A percentile compares a stretch with the other conserved stretches of the same genome.
Evolutionary conservation across 2,888 invertebrate species (phyloP).

Genomic region (Lasioglossum calceatum): DNA sequence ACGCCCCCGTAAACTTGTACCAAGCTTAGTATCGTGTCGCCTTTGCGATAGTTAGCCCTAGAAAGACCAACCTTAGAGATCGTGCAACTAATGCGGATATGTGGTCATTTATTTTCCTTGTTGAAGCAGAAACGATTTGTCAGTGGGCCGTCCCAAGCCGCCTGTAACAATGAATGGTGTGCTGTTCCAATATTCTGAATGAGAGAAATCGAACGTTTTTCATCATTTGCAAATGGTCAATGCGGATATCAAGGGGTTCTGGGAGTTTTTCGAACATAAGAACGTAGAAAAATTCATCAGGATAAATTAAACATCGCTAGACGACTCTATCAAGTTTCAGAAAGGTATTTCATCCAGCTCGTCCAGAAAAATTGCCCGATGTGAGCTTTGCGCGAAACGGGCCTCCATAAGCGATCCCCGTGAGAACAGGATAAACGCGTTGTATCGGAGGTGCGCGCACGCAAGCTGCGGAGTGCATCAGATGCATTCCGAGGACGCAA

Average conservation of each 20-base stretch:
- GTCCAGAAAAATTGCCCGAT: not conserved
- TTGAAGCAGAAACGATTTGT: not conserved
- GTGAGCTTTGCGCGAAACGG: not conserved
- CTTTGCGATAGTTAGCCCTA: not conserved
- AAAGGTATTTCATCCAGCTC: not conserved
- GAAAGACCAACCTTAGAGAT: not conserved
- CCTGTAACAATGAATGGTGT: not conserved
- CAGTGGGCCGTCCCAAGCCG: not conserved
- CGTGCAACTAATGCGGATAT: not conserved
- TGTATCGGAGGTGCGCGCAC: not conserved
- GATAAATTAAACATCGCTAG: not conserved
- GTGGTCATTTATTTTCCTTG: not conserved
- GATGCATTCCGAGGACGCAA: constrained; percentile 36
- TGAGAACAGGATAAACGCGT: not conserved
- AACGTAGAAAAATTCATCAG: not conserved
- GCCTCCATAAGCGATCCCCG: not conserved
- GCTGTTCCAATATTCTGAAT: not conserved
- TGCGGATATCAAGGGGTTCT: not conserved
- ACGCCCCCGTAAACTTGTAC: not conserved
- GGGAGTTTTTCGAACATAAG: no score
- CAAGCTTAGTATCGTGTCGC: not conserved
- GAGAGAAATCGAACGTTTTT: not conserved
- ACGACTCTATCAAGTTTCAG: not conserved
- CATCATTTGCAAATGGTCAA: not conserved
- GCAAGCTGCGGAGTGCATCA: not conserved